A percentile compares a stretch with the other conserved stretches of the same genome.
phyloP scores from a whole-genome alignment of 2,888 invertebrate species.

The Sympetrum striolatum region DNA sequence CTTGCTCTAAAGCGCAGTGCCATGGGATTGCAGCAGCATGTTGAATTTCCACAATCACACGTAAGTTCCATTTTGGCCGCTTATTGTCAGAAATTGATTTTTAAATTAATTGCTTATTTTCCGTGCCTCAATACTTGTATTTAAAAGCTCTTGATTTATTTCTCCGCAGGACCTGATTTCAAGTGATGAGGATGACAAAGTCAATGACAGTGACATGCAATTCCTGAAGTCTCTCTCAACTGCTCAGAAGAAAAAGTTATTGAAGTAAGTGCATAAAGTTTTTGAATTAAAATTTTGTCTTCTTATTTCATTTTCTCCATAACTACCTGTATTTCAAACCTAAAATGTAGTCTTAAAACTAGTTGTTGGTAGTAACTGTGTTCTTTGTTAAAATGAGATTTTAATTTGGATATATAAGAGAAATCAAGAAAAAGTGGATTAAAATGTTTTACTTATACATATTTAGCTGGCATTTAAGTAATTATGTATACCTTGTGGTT shows the following conservation, averaged over 20 bases:
- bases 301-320: too few relatives aligned
- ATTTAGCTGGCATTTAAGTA: too few relatives aligned
- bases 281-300: neutral
- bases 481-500: too few relatives aligned
- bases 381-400: too few relatives aligned
- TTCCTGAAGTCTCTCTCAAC: slow-evolving; percentile 84
- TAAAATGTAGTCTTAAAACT: too few relatives aligned
- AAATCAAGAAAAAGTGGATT: too few relatives aligned
- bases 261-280: slow-evolving; percentile 69
- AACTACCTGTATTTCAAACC: too few relatives aligned
- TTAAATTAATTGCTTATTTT: neutral
- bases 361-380: too few relatives aligned
- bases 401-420: too few relatives aligned
- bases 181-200: slow-evolving; percentile 61
- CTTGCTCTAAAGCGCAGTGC: slow-evolving; percentile 80
- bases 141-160: neutral
- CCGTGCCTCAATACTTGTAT: neutral
- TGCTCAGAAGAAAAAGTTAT: slow-evolving; percentile 87
- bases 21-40: slow-evolving; percentile 60
- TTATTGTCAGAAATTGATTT: neutral
- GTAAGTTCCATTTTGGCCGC: neutral
- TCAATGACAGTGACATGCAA: slow-evolving; percentile 70
- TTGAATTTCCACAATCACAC: slow-evolving; percentile 53
- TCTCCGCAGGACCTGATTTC: slow-evolving; percentile 63
- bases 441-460: too few relatives aligned